Evolutionary conservation across 1,140 invertebrate species (phyloP), one percentile per base, ranked within the genome.

Genomic region (Mycetomoellerius zeteki): DNA sequence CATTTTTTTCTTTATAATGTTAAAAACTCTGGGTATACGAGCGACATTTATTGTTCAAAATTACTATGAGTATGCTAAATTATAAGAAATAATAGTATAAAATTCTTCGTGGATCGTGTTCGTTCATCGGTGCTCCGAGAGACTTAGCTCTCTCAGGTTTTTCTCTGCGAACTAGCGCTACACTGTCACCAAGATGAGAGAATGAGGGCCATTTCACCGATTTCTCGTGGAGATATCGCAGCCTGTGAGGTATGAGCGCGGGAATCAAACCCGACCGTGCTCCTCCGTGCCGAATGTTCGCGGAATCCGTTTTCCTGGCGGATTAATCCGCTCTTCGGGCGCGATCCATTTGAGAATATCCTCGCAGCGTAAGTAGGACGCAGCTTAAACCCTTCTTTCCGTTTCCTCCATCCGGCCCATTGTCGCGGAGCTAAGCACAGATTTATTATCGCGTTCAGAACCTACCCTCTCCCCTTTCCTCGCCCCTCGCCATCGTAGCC

Each of bases 321-420:
- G 88, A 92, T 92, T 92, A 93, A 93, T 93, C 88, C 82, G 77
- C 64, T 81, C 86, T 89, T 88, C 88, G 88, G 60, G 89, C 72
- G 85, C 88, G 92, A 93, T 93, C 89, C 91, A 92, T 93, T 93
- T 90, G 91, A 93, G 90, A 78, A 77, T 91, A 92, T 92, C 91
- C 88, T 86, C 76, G 88, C 90, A 64, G 87, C 86, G 89, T 90
- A 92, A 89, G 89, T 92, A 92, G 88, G 89, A 90, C 88, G 91
- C 90, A 75, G 92, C 92, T 93, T 93, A 93, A 93, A 92, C 91
- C 92, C 92, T 93, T 93, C 92, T 92, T 93, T 93, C 88, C 88
- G 80, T 88, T 88, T 86, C 76, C 88, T 73, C 85, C 60, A 84
- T 89, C 88, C 88, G 85, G 71, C 77, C 91, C 90, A 93, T 93